Evolutionary conservation across 1,140 invertebrate species (phyloP), one percentile per base, ranked within the genome.

Genomic region (Cyrtorhinus lividipennis): DNA sequence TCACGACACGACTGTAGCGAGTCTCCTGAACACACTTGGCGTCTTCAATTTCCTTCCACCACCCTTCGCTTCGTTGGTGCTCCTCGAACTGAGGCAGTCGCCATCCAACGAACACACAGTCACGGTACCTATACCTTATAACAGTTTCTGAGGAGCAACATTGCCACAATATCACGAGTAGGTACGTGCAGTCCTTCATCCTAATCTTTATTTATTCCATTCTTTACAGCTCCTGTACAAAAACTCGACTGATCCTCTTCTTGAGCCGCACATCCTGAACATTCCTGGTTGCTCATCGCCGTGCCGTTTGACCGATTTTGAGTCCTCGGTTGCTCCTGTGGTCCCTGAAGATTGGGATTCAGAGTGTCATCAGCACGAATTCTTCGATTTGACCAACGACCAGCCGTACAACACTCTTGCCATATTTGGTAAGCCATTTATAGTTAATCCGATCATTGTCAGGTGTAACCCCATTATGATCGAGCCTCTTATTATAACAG

Each of bases 1-100:
- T 24, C 91, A 95, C 72, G 92, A 95, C 72, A 82, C 83, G 2
- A 93, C 88, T 0, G 72, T 95, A 2, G 84, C 84, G 0, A 88
- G 83, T 69, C 66, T 92, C 30, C 75, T 94, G 2, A 83, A 83
- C 71, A 77, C 83, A 0, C 72, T 94, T 24, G 79, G 81, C 15
- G 67, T 92, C 2, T 94, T 84, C 71, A 80, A 92, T 61, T 75
- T 76, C 2, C 82, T 85, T 60, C 80, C 78, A 66, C 90, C 91
- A 1, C 83, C 84, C 2, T 93, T 87, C 0, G 71, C 94, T 8
- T 83, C 85, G 0, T 86, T 83, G 68, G 67, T 93, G 25, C 75
- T 94, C 63, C 66, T 73, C 67, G 61, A 75, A 57, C 69, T 74
- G 58, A 67, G 67, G 2, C 67, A 70, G 18, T 59, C 59, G 0